A percentile compares a stretch with the other conserved stretches of the same genome.
Evolutionary conservation across 1,140 invertebrate species (phyloP).

Genomic region (Oryzaephilus surinamensis): DNA sequence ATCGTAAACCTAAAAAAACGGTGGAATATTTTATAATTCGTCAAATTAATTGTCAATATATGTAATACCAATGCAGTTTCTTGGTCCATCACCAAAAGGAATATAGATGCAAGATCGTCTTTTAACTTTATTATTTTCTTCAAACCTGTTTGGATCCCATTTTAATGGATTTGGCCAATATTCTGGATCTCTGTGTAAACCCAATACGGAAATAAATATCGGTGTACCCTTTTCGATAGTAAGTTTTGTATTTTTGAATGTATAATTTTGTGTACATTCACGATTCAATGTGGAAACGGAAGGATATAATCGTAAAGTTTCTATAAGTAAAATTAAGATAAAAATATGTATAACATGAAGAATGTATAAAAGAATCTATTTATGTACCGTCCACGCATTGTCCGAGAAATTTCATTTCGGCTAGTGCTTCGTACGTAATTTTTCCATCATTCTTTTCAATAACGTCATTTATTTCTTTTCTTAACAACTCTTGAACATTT

Average conservation of each 20-base stretch:
- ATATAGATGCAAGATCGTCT: slow-evolving; percentile 33
- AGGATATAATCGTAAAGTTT: slow-evolving; percentile 17
- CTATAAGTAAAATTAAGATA: slow-evolving; percentile 7
- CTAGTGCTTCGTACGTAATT: slow-evolving; percentile 40
- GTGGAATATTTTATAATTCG: too few relatives aligned
- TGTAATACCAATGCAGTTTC: slow-evolving; percentile 49
- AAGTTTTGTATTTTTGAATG: slow-evolving; percentile 24
- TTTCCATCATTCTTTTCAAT: slow-evolving; percentile 33
- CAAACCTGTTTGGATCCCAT: slow-evolving; percentile 55
- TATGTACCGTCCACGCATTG: slow-evolving; percentile 34
- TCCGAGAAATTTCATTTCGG: slow-evolving; percentile 34
- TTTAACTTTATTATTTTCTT: slow-evolving; percentile 23
- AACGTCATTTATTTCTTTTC: slow-evolving; percentile 42
- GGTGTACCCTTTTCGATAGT: slow-evolving; percentile 19
- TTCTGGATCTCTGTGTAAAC: slow-evolving; percentile 37
- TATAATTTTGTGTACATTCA: slow-evolving; percentile 33
- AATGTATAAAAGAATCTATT: neutral
- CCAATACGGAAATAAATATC: slow-evolving; percentile 29
- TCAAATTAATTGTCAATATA: too few relatives aligned
- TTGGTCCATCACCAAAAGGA: slow-evolving; percentile 50
- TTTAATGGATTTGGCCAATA: slow-evolving; percentile 47
- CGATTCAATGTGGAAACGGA: slow-evolving; percentile 21
- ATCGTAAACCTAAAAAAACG: too few relatives aligned
- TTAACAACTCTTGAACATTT: slow-evolving; percentile 42
- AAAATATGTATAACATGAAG: too few relatives aligned